Percentiles rank a stretch among this genome's conserved stretches.
Conservation (phyloP, 2,888 invertebrate species). For the Labia minor region DNA sequence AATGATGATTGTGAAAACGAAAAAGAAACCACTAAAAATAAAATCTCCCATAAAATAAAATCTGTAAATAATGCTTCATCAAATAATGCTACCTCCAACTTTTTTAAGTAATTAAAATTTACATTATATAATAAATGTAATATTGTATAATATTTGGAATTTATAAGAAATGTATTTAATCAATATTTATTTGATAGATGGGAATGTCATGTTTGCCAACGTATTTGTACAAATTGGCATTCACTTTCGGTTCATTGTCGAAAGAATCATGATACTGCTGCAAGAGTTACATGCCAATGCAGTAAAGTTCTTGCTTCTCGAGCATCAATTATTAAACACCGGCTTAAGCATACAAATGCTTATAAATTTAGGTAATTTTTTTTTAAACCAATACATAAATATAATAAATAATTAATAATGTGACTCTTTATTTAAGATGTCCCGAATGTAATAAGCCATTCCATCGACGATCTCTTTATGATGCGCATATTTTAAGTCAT, state of each 20-base stretch:
- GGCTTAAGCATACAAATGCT: conserved; percentile 43
- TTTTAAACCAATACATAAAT: neutral
- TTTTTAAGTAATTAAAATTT: conserved; percentile 2
- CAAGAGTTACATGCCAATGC: conserved; percentile 41
- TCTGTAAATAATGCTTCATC: neutral
- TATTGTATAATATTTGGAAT: neutral
- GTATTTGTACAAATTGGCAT: conserved; percentile 41
- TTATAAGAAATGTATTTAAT: too few relatives aligned
- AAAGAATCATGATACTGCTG: conserved; percentile 35
- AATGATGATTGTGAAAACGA: conserved; percentile 18
- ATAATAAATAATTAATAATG: too few relatives aligned
- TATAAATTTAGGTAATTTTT: conserved; percentile 39
- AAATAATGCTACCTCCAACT: neutral
- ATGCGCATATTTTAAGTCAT: conserved; percentile 44
- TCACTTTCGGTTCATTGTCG: conserved; percentile 39
- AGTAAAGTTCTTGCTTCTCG: conserved; percentile 42
- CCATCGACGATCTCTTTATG: conserved; percentile 39
- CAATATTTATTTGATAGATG: conserved; percentile 35
- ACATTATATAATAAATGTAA: neutral
- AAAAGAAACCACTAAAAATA: conserved; percentile 15
- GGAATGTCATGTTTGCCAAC: conserved; percentile 38
- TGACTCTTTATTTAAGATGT: conserved; percentile 39
- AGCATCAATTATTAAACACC: conserved; percentile 44
- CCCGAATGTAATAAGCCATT: conserved; percentile 44
- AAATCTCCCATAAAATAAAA: conserved; percentile 15